Percentiles rank a stretch among this genome's conserved stretches.
Evolutionary conservation across 2,113 vertebrate species (phyloP).

Genomic region (Vulpes ferrilata): DNA sequence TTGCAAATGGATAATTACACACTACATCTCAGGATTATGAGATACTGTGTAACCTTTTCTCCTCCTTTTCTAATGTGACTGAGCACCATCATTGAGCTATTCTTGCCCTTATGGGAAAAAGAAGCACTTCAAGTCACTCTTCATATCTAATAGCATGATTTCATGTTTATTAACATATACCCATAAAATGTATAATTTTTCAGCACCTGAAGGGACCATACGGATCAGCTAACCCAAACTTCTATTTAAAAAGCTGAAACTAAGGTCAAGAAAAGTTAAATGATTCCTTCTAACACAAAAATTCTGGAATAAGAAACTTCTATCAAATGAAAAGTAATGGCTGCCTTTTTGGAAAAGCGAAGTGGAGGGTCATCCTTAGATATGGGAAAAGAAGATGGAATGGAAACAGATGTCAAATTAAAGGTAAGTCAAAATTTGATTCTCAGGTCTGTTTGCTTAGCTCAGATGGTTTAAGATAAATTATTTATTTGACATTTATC

Average conservation of each 20-base stretch:
- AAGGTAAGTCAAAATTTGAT: constrained; percentile 17
- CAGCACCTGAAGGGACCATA: constrained; percentile 33
- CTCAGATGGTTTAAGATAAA: constrained; percentile 4
- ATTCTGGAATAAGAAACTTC: constrained; percentile 51
- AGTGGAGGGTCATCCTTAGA: neutral
- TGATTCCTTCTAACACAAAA: constrained; percentile 29
- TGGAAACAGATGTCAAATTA: constrained; percentile 25
- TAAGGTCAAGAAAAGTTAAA: constrained; percentile 75
- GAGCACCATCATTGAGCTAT: neutral
- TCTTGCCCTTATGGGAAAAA: constrained; percentile 24
- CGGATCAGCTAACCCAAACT: constrained; percentile 67
- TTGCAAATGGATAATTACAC: constrained; percentile 70
- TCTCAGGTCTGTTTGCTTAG: neutral
- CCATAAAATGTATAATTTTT: constrained; percentile 59
- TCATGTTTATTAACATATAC: constrained; percentile 75
- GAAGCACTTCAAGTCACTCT: constrained; percentile 60
- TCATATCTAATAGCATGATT: constrained; percentile 53
- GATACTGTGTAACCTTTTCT: constrained; percentile 70
- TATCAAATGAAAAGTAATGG: constrained; percentile 51
- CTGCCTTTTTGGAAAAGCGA: neutral
- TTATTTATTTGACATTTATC: neutral
- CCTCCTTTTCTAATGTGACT: constrained; percentile 69
- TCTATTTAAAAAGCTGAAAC: constrained; percentile 63
- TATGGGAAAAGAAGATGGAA: neutral
- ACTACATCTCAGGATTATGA: constrained; percentile 63